These are phyloP conservation scores for Meriones unguiculatus DNA, from an alignment of 2,113 vertebrate genomes.

Conservation along the genomic window DNA sequence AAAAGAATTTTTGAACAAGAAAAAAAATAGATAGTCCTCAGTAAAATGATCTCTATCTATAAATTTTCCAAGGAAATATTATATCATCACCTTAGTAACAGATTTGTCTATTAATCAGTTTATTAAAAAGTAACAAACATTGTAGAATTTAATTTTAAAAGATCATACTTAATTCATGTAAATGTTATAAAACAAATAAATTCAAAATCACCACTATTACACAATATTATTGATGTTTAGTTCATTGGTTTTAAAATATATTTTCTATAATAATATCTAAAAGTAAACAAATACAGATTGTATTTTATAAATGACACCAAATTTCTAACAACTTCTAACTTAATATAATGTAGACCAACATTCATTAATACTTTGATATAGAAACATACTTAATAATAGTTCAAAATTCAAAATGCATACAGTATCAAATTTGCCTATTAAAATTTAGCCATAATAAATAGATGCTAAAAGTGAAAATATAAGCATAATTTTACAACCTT, in stretches of 20 bases:
- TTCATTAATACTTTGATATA: neutral
- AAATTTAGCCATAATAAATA: neutral
- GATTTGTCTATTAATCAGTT: neutral
- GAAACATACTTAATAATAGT: neutral
- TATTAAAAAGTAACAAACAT: neutral
- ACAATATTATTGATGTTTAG: neutral
- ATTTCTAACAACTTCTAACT: neutral
- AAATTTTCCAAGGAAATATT: neutral
- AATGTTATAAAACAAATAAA: neutral
- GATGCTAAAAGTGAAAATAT: neutral
- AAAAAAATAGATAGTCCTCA: too few species aligned
- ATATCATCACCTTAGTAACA: neutral
- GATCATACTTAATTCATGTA: neutral
- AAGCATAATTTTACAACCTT: neutral
- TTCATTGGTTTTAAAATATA: neutral
- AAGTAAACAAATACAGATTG: neutral
- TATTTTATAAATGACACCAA: neutral
- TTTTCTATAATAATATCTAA: neutral
- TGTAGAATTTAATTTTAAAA: neutral
- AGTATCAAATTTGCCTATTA: neutral
- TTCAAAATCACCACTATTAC: neutral
- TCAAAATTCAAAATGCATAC: neutral
- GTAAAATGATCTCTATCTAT: neutral
- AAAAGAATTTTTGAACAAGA: too few species aligned
- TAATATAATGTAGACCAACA: neutral